A percentile compares a stretch with the other conserved stretches of the same genome.
Evolutionary conservation across 92 coral and sea anemone species (phyloP).

Genomic region (Meandrina meandrites): DNA sequence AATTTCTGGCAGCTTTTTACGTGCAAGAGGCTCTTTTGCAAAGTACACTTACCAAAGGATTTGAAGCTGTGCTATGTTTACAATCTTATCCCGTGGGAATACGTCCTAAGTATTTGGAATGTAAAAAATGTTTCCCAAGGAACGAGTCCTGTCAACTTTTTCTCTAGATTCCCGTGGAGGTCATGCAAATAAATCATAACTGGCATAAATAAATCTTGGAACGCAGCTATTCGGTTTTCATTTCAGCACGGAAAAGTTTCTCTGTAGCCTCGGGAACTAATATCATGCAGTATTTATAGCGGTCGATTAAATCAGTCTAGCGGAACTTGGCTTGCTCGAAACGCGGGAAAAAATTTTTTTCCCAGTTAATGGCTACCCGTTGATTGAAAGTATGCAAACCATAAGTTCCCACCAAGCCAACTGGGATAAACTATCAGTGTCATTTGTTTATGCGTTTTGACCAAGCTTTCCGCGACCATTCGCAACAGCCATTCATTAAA

Average conservation of each 20-base stretch:
- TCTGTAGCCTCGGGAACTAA: background rate
- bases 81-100: conserved; percentile 76
- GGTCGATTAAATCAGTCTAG: background rate
- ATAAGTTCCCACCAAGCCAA: conserved; percentile 8
- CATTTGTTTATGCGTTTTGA: background rate
- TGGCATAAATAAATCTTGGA: background rate
- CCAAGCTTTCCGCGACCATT: background rate
- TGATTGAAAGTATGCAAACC: background rate
- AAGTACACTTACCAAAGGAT: conserved; percentile 28
- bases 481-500: background rate
- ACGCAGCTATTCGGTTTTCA: background rate
- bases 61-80: conserved; percentile 46
- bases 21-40: conserved; percentile 37
- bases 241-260: background rate
- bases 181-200: conserved; percentile 11
- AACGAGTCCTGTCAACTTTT: conserved; percentile 41
- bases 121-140: conserved; percentile 56
- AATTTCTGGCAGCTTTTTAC: conserved; percentile 11
- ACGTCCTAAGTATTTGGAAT: conserved; percentile 67
- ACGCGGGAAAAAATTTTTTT: conserved; percentile 23
- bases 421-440: background rate
- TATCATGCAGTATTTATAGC: background rate
- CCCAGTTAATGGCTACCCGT: background rate
- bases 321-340: conserved; percentile 15
- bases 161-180: conserved; percentile 18